These are phyloP conservation scores for Aphrophora alni DNA, from an alignment of 2,888 invertebrate genomes.

Conservation along the genomic window DNA sequence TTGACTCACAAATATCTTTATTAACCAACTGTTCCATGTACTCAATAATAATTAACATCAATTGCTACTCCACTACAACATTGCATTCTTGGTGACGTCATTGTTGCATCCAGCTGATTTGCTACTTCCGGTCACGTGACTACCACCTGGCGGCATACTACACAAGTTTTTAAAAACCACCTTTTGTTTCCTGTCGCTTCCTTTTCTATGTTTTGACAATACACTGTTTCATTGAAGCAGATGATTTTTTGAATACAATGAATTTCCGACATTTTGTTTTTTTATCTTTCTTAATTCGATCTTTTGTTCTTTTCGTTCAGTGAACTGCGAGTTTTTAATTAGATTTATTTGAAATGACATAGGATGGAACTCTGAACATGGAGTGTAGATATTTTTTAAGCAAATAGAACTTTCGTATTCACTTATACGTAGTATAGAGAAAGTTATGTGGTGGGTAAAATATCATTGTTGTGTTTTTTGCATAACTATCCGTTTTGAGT, in stretches of 20 bases:
- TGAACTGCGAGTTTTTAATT: background rate
- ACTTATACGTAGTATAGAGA: too few species aligned
- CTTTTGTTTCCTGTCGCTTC: constrained; percentile 3
- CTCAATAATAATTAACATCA: background rate
- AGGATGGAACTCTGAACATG: too few species aligned
- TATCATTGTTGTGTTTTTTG: too few species aligned
- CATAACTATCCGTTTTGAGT: too few species aligned
- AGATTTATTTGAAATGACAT: too few species aligned
- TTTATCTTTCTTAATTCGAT: background rate
- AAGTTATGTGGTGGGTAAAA: too few species aligned
- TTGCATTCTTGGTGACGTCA: background rate
- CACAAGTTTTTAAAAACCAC: background rate
- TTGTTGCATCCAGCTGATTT: background rate
- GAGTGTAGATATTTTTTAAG: too few species aligned
- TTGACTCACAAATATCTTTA: too few species aligned
- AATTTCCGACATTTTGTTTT: background rate
- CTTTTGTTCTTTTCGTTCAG: background rate
- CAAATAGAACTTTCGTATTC: too few species aligned
- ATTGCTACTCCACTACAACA: background rate
- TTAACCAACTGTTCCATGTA: too few species aligned
- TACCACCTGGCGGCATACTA: background rate
- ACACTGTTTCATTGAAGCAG: background rate
- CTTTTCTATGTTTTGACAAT: constrained; percentile 1
- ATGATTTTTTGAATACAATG: background rate
- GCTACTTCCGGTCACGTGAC: background rate